These are phyloP conservation scores for Diploscapter pachys DNA, from an alignment of 1,140 invertebrate genomes.

Conservation along the genomic window DNA sequence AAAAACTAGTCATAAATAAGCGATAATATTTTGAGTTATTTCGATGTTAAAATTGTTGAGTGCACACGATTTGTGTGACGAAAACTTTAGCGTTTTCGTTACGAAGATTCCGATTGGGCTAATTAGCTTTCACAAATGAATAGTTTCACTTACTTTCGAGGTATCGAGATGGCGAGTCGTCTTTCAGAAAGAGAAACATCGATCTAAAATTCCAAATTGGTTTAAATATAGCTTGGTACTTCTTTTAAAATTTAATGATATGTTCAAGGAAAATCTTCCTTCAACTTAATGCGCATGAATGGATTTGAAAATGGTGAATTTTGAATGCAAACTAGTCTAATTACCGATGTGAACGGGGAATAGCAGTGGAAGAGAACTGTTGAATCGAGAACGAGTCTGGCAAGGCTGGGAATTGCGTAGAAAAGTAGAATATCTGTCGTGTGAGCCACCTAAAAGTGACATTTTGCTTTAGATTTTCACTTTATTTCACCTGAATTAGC, in stretches of 20 bases:
- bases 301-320: not conserved
- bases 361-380: conserved; percentile 51
- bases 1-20: too few relatives aligned
- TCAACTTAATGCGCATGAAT: too few relatives aligned
- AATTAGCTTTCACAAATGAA: too few relatives aligned
- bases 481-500: conserved; percentile 26
- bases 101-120: too few relatives aligned
- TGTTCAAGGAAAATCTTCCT: too few relatives aligned
- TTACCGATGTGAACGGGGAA: conserved; percentile 32
- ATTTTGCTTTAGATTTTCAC: not conserved
- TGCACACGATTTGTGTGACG: too few relatives aligned
- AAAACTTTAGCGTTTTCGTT: too few relatives aligned
- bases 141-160: not conserved
- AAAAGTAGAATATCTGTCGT: conserved; percentile 47
- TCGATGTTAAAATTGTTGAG: too few relatives aligned
- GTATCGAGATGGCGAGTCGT: conserved; percentile 19
- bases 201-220: too few relatives aligned
- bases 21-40: too few relatives aligned
- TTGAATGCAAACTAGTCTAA: not conserved
- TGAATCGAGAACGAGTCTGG: conserved; percentile 45
- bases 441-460: conserved; percentile 41
- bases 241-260: not conserved
- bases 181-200: conserved; percentile 20
- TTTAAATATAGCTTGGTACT: not conserved
- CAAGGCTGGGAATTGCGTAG: conserved; percentile 48